Conservation (phyloP, 2,113 vertebrate genomes). For the Ammodytes marinus region DNA sequence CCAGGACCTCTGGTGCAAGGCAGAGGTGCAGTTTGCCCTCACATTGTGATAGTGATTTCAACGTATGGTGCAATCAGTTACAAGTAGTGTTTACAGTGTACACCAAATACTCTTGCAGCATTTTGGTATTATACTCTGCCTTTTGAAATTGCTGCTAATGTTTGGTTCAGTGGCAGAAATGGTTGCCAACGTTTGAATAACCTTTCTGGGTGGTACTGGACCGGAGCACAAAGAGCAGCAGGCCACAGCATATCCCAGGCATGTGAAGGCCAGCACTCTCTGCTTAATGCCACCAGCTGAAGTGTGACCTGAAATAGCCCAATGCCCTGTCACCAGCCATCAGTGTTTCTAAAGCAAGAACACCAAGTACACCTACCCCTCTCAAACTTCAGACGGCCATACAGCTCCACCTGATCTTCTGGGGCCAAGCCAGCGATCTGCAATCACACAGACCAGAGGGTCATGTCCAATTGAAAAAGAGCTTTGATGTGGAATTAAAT, state of each 20-base stretch:
- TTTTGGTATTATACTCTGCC: neutral
- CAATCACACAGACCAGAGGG: constrained; percentile 71
- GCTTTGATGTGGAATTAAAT: neutral
- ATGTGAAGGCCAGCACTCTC: constrained; percentile 38
- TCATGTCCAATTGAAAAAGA: neutral
- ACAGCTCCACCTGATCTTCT: constrained; percentile 89
- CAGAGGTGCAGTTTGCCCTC: neutral
- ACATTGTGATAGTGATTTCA: constrained; percentile 2
- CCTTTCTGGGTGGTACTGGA: constrained; percentile 6
- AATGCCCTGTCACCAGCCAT: neutral
- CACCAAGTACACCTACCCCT: constrained; percentile 84
- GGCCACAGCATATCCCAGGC: constrained; percentile 33
- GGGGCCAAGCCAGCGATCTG: constrained; percentile 92
- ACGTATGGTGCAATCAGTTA: neutral
- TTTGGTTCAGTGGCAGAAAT: neutral
- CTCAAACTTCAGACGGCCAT: constrained; percentile 93
- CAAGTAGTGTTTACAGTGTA: neutral
- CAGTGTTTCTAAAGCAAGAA: constrained; percentile 27
- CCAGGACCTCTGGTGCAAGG: neutral
- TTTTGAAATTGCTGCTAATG: neutral
- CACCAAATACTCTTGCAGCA: neutral
- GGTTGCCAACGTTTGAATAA: constrained; percentile 2
- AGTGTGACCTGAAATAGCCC: constrained; percentile 56
- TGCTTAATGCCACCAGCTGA: constrained; percentile 28
- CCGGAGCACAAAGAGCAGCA: constrained; percentile 2